Evolutionary conservation across 2,888 invertebrate genomes (phyloP).

Genomic region (Lepidocyrtinus sp.): DNA sequence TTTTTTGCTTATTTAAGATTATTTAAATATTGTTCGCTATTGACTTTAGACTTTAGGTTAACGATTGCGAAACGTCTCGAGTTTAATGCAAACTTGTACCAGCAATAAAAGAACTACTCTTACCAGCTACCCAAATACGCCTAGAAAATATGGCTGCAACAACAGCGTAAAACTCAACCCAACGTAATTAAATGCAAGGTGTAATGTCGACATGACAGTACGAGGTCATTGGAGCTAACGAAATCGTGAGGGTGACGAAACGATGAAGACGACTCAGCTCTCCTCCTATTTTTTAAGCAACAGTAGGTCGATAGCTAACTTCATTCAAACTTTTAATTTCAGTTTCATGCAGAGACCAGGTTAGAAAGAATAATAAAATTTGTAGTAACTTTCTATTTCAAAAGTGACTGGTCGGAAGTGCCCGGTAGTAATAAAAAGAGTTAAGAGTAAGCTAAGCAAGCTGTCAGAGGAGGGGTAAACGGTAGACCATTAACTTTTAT

Average conservation of each 20-base stretch:
- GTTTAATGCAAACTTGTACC: background rate
- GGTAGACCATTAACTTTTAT: too few relatives aligned
- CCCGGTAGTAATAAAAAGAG: background rate
- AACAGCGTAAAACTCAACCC: background rate
- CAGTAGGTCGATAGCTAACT: too few relatives aligned
- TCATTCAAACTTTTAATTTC: conserved; percentile 2
- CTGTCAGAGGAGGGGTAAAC: too few relatives aligned
- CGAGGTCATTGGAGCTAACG: background rate
- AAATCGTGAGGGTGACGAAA: conserved; percentile 9
- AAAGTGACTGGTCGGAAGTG: background rate
- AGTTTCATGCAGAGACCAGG: background rate
- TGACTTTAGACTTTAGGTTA: background rate
- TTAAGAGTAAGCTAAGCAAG: too few relatives aligned
- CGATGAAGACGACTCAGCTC: background rate
- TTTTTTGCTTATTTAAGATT: background rate
- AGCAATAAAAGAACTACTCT: background rate
- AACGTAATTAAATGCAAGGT: background rate
- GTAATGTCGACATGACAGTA: background rate
- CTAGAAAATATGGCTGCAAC: too few relatives aligned
- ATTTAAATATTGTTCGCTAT: too few relatives aligned
- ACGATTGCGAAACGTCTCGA: background rate
- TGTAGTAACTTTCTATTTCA: background rate
- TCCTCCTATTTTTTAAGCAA: background rate
- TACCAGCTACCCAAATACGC: background rate
- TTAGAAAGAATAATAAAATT: background rate